These are phyloP conservation scores for Sebastes itinus DNA, from an alignment of 2,797 vertebrate genomes.

Conservation along the genomic window DNA sequence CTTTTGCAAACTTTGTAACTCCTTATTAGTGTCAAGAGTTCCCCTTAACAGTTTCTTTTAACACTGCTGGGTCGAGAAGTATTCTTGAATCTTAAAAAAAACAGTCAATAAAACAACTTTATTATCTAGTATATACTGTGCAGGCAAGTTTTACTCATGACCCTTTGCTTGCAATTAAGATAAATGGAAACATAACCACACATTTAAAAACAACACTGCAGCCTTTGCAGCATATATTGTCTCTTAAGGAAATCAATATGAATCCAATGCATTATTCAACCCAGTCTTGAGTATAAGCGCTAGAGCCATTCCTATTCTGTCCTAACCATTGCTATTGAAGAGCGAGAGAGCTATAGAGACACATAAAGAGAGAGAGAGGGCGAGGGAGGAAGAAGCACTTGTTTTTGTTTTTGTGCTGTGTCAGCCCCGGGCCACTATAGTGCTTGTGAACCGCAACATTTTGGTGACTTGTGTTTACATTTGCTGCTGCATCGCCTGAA, in stretches of 20 bases:
- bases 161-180: neutral
- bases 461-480: constrained; percentile 74
- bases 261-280: constrained; percentile 37
- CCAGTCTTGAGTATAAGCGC: neutral
- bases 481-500: constrained; percentile 59
- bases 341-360: neutral
- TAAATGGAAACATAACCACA: constrained; percentile 2
- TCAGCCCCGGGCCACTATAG: constrained; percentile 53
- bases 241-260: constrained; percentile 12
- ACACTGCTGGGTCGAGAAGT: neutral
- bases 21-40: neutral
- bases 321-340: constrained; percentile 4
- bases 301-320: constrained; percentile 16
- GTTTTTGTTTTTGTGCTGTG: constrained; percentile 53
- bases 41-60: neutral
- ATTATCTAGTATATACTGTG: neutral
- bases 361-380: neutral
- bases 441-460: constrained; percentile 61
- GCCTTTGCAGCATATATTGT: neutral
- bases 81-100: neutral
- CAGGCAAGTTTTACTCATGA: neutral
- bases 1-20: neutral
- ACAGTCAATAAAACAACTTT: neutral
- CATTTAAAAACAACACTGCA: neutral
- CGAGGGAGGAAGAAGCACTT: constrained; percentile 42